Conservation (phyloP, 2,113 vertebrate species). For the Protobothrops mucrosquamatus region DNA sequence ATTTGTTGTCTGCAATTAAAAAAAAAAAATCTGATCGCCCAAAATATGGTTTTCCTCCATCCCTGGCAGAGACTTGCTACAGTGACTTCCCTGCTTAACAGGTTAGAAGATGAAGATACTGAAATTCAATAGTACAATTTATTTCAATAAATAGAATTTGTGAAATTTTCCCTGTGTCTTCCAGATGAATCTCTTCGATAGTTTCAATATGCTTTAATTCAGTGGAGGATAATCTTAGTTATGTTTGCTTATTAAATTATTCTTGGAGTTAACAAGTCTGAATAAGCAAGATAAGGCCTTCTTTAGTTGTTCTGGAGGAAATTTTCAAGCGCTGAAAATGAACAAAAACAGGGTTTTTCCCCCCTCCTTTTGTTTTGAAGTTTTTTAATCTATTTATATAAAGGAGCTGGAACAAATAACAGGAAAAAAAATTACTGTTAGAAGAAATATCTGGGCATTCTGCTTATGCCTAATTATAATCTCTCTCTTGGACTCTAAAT, state of each 20-base stretch:
- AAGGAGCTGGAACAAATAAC: neutral
- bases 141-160: constrained; percentile 34
- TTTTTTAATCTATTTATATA: neutral
- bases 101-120: constrained; percentile 50
- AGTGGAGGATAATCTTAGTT: constrained; percentile 36
- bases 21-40: constrained; percentile 26
- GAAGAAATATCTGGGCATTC: neutral
- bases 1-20: constrained; percentile 27
- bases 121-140: constrained; percentile 34
- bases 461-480: neutral
- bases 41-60: constrained; percentile 33
- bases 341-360: neutral
- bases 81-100: constrained; percentile 33
- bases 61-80: neutral
- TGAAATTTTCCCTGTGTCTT: constrained; percentile 35
- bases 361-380: neutral
- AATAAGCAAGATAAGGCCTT: neutral
- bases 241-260: constrained; percentile 52
- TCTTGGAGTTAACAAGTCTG: constrained; percentile 29
- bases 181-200: constrained; percentile 54
- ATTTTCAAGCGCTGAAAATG: neutral
- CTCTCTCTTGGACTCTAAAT: neutral
- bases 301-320: neutral
- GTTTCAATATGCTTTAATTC: constrained; percentile 48
- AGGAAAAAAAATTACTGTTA: neutral